phyloP scores from a whole-genome alignment of 2,888 invertebrate species.

The Stenolophus ochropezus region DNA sequence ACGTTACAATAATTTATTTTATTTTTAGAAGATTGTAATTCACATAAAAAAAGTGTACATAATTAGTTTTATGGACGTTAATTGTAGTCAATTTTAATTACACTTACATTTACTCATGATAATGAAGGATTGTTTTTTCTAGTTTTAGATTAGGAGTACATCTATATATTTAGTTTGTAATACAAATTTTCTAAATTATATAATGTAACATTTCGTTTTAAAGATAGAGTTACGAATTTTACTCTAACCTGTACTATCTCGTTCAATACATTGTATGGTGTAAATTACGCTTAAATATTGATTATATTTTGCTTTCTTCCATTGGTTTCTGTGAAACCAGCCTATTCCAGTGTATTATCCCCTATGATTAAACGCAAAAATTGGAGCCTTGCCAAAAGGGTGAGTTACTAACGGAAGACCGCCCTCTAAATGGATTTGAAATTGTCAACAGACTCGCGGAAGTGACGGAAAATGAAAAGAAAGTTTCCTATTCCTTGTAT shows the following conservation, averaged over 20 bases:
- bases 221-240: no score
- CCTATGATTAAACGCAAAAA: slow-evolving; percentile 14
- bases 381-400: not conserved
- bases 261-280: not conserved
- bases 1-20: no score
- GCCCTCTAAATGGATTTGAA: slow-evolving; percentile 25
- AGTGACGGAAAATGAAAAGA: not conserved
- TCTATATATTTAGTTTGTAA: no score
- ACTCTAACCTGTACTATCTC: not conserved
- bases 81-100: no score
- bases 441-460: slow-evolving; percentile 8
- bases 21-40: no score
- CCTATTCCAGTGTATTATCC: not conserved
- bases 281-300: not conserved
- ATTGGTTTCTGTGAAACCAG: not conserved
- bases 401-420: slow-evolving; percentile 18
- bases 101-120: no score
- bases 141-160: no score
- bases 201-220: no score
- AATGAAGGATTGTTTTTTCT: no score
- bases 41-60: no score
- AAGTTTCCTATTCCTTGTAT: slow-evolving; percentile 7
- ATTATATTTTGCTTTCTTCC: not conserved
- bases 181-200: no score
- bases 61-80: no score